Evolutionary conservation across 2,113 vertebrate genomes (phyloP), one percentile per base, ranked within the genome.

Genomic region (Suncus etruscus): DNA sequence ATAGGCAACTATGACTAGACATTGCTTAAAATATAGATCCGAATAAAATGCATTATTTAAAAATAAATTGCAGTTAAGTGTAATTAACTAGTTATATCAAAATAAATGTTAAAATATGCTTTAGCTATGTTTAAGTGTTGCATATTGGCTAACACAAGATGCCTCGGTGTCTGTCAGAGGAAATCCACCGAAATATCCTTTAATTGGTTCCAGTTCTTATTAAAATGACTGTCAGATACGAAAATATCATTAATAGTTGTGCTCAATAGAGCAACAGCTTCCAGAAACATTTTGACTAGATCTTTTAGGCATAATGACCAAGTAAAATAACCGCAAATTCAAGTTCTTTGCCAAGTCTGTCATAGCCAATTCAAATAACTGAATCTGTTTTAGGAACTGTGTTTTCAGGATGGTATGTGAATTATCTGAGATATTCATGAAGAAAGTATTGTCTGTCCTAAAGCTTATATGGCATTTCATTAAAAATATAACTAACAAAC

Each of bases 41-140:
- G 50, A 88, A 92, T 86, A 92, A 93, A 95, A 74, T 75, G 6
- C 4, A 63, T 91, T 83, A n/a, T 88, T 92, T 83, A 61, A 83
- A 78, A n/a, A 87, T 32, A 91, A 83, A 72, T n/a, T 58, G 63
- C 16, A 78, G n/a, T 3, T 14, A 81, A 70, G 4, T 76, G 47
- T 84, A 70, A 92, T 88, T 93, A 65, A 16, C 15, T 82, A 8
- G 3, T n/a, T 61, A n/a, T 48, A 79, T 82, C 31, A 91, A 90
- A 88, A 91, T 91, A 68, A 92, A 80, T 50, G 20, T 61, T 84
- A 58, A 39, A 39, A n/a, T 45, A 63, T 4, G 12, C 2, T 86
- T 78, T 86, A 29, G 10, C 8, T 86, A 48, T 51, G 24, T 65
- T 80, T 89, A 32, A 89, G 68, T 58, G 80, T 81, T 66, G 24